These are phyloP conservation scores for Mamestra configurata DNA, from an alignment of 1,140 invertebrate species.

Conservation along the genomic window DNA sequence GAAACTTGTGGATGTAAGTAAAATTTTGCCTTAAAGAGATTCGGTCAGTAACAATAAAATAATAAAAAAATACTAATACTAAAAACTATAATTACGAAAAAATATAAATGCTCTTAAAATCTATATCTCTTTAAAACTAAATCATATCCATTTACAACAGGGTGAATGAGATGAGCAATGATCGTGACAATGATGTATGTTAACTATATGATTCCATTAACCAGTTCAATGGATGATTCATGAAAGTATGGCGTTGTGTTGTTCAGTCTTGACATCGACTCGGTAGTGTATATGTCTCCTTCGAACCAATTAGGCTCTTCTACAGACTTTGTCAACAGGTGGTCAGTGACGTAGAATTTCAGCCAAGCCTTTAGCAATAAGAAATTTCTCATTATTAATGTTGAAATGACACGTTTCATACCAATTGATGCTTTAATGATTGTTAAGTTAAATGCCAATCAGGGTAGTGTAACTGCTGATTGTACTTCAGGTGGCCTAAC, in stretches of 20 bases:
- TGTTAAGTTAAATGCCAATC: constrained; percentile 21
- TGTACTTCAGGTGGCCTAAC: not conserved
- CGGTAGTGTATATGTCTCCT: constrained; percentile 74
- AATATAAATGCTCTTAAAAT: constrained; percentile 59
- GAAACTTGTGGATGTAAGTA: constrained; percentile 56
- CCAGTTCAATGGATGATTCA: constrained; percentile 79
- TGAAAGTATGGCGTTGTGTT: constrained; percentile 70
- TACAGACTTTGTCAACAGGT: constrained; percentile 83
- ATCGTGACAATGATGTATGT: constrained; percentile 61
- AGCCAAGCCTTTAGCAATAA: constrained; percentile 87
- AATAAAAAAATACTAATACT: constrained; percentile 1
- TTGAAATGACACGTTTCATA: constrained; percentile 38
- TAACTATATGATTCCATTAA: constrained; percentile 84
- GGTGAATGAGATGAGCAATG: constrained; percentile 68
- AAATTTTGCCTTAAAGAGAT: constrained; percentile 65
- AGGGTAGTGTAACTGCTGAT: constrained; percentile 3
- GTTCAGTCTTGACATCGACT: constrained; percentile 75
- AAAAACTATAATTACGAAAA: too few relatives aligned
- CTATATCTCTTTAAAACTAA: constrained; percentile 71
- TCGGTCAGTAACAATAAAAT: constrained; percentile 44
- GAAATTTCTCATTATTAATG: constrained; percentile 75
- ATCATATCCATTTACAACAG: constrained; percentile 61
- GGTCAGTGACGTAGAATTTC: constrained; percentile 88
- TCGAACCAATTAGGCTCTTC: constrained; percentile 85
- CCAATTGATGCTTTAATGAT: constrained; percentile 1